Evolutionary conservation across 2,888 invertebrate genomes (phyloP).

Genomic region (Aelia acuminata): DNA sequence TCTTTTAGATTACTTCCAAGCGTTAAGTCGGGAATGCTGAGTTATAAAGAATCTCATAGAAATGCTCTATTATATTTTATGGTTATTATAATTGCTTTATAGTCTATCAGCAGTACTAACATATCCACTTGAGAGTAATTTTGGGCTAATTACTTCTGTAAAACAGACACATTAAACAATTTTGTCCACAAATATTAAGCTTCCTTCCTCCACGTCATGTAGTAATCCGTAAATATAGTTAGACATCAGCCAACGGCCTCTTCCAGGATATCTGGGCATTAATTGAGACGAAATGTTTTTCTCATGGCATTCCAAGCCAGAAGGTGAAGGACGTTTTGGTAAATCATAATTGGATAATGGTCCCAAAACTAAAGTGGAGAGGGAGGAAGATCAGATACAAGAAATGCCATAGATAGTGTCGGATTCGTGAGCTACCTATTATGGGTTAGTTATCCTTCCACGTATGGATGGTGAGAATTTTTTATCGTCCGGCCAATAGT

Average conservation of each 20-base stretch:
- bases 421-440: not conserved
- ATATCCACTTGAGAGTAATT: no score
- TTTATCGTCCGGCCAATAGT: not conserved
- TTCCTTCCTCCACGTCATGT: no score
- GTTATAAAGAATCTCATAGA: not conserved
- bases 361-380: not conserved
- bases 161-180: no score
- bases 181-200: no score
- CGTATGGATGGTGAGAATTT: not conserved
- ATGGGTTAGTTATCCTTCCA: not conserved
- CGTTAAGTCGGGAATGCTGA: not conserved
- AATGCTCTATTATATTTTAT: no score
- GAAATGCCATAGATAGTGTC: conserved; percentile 16
- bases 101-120: no score
- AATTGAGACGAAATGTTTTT: not conserved
- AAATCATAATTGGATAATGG: conserved; percentile 28
- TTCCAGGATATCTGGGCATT: not conserved
- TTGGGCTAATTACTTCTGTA: no score
- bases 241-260: no score
- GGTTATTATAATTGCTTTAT: no score
- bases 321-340: conserved; percentile 22
- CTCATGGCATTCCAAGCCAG: not conserved
- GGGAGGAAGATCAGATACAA: not conserved
- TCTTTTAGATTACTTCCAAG: not conserved
- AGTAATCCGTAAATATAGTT: no score